Percentiles rank a stretch among this genome's conserved stretches.
phyloP scores from a whole-genome alignment of 2,888 invertebrate species.

The Leucoptera coffeella region DNA sequence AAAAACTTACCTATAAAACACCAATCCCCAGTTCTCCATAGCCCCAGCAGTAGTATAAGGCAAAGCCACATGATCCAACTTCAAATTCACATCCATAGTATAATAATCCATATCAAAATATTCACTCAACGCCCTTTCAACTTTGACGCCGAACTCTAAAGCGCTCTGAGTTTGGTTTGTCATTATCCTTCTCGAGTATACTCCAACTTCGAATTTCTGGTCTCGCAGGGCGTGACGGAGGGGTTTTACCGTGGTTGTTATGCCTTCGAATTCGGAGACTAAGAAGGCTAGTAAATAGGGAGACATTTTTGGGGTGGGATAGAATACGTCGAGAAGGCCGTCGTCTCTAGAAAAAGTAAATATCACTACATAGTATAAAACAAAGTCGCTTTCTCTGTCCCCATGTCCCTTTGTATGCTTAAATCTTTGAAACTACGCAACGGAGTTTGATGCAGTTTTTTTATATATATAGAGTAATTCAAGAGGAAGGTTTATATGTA shows the following conservation, averaged over 20 bases:
- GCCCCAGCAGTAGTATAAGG: slow-evolving; percentile 80
- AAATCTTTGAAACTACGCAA: too few relatives aligned
- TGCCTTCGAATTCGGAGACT: slow-evolving; percentile 62
- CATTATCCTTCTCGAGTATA: too few relatives aligned
- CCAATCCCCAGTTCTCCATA: slow-evolving; percentile 90
- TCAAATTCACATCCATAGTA: slow-evolving; percentile 50
- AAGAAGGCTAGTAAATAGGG: slow-evolving; percentile 82
- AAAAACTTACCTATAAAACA: slow-evolving; percentile 70
- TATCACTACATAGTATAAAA: too few relatives aligned
- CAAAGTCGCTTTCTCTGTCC: too few relatives aligned
- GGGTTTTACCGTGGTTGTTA: too few relatives aligned
- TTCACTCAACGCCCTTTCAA: slow-evolving; percentile 40
- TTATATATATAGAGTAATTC: too few relatives aligned
- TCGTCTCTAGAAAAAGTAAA: too few relatives aligned
- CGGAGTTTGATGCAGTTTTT: too few relatives aligned
- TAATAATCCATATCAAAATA: slow-evolving; percentile 57
- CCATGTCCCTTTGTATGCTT: too few relatives aligned
- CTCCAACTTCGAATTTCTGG: too few relatives aligned
- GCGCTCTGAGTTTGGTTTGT: slow-evolving; percentile 62
- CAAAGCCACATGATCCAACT: slow-evolving; percentile 78
- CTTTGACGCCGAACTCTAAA: slow-evolving; percentile 48
- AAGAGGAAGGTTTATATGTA: too few relatives aligned
- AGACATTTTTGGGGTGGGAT: slow-evolving; percentile 62
- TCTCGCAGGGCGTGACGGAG: slow-evolving; percentile 63
- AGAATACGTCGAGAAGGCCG: slow-evolving; percentile 56